These are phyloP conservation scores for Esox niger DNA, from an alignment of 2,113 vertebrate genomes.

Conservation along the genomic window DNA sequence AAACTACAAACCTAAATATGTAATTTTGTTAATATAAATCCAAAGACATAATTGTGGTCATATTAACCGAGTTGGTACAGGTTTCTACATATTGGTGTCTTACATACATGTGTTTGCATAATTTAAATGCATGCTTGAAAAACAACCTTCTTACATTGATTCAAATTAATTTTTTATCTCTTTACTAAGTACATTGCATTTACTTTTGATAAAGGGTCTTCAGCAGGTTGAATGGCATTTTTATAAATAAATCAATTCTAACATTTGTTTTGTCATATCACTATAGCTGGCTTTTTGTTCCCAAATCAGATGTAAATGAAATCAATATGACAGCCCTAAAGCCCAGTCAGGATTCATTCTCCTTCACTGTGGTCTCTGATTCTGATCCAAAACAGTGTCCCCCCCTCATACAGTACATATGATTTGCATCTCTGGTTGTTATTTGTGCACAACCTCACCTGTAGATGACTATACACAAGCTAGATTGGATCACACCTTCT, in stretches of 20 bases:
- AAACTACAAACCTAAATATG: conserved; percentile 36
- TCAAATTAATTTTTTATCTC: too few species aligned
- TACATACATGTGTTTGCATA: neutral
- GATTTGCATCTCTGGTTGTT: conserved; percentile 79
- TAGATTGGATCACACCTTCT: conserved; percentile 80
- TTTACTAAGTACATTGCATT: conserved; percentile 11
- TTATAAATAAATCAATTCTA: conserved; percentile 59
- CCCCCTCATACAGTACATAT: conserved; percentile 68
- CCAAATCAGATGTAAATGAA: conserved; percentile 74
- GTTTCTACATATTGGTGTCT: too few species aligned
- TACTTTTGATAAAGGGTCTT: conserved; percentile 30
- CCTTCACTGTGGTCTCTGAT: conserved; percentile 54
- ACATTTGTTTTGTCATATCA: conserved; percentile 53
- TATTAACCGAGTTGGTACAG: too few species aligned
- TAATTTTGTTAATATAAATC: neutral
- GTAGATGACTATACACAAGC: conserved; percentile 75
- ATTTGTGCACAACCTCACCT: conserved; percentile 73
- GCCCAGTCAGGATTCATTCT: conserved; percentile 60
- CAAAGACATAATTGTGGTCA: too few species aligned
- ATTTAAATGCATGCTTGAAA: conserved; percentile 2
- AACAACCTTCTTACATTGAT: neutral
- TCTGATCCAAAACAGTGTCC: conserved; percentile 56
- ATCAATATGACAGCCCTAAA: conserved; percentile 76
- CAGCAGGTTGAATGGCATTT: conserved; percentile 38
- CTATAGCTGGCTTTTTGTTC: conserved; percentile 63